Evolutionary conservation across 2,888 invertebrate species (phyloP), one percentile per base, ranked within the genome.

Genomic region (Pandemis corylana): DNA sequence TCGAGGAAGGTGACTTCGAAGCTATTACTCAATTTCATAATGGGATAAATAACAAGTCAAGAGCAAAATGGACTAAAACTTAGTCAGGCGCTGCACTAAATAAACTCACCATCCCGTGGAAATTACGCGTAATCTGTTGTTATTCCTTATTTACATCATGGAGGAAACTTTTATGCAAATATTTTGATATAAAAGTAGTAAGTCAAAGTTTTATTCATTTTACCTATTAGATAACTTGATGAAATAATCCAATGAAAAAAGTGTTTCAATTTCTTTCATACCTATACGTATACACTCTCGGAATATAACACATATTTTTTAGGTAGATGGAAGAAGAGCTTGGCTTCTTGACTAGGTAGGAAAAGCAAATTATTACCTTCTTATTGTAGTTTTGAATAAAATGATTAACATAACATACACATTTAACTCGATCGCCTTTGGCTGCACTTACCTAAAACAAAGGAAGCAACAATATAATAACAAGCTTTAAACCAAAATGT

Each of bases 361-460:
- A 3, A 20, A 15, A 7, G 13, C 7, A 3, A 9, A 7, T 0
- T 53, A 53, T 2, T 15, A 15, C 20, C 15, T 20, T 20, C 12
- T 36, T 2, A 61, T 12, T 61, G 36, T 20, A 36, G 5, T 62
- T n/a, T 6, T 41, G 4, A 62, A 56, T 42, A 1, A 59, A 42
- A 59, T 41, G 1, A 20, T 20, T 20, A 20, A 20, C 20, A 44
- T 42, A 68, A 44, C 68, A 56, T 28, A 15, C 67, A 66, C 7
- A 13, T 51, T 20, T 4, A 5, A 7, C 13, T 44, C 36, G 15
- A 71, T 75, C 76, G 79, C 78, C 78, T 51, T 81, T 81, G 77
- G 70, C 77, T 79, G 75, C 78, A 87, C 91, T 90, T 91, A 92
- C 92, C 91, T 91, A 85, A 83, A 91, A 92, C 89, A 91, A 92